Percentiles rank a stretch among this genome's conserved stretches.
These are phyloP conservation scores for Lamproptera curius DNA, from an alignment of 2,888 invertebrate species.

Conservation along the genomic window DNA sequence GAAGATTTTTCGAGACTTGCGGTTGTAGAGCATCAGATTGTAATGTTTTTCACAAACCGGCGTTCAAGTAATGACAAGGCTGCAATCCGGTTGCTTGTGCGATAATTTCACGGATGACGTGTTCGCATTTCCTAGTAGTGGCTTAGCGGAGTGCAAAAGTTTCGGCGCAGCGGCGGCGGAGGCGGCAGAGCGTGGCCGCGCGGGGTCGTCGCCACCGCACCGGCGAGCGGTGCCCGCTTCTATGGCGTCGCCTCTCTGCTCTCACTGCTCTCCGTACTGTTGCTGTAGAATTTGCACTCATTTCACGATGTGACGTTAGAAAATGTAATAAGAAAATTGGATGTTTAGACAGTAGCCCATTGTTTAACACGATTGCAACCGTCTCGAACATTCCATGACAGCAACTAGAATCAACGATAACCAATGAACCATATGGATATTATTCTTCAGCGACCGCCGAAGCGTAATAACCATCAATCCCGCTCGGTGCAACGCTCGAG, in stretches of 20 bases:
- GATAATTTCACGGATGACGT: conserved; percentile 71
- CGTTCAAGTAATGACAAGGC: conserved; percentile 26
- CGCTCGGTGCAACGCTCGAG: neutral
- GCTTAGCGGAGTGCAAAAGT: conserved; percentile 75
- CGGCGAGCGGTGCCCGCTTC: conserved; percentile 25
- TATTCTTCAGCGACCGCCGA: neutral
- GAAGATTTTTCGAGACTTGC: too few species aligned
- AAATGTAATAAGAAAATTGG: too few species aligned
- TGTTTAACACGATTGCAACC: too few species aligned
- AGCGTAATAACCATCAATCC: neutral
- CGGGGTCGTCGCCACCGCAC: conserved; percentile 61
- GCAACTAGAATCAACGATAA: too few species aligned
- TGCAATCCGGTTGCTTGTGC: conserved; percentile 52
- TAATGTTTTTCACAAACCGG: too few species aligned
- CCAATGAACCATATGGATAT: neutral
- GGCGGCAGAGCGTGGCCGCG: conserved; percentile 48
- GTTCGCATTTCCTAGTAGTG: conserved; percentile 61
- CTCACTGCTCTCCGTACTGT: conserved; percentile 14
- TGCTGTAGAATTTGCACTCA: neutral
- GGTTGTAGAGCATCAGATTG: too few species aligned
- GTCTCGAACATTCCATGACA: too few species aligned
- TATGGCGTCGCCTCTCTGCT: conserved; percentile 30
- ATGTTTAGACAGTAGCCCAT: too few species aligned
- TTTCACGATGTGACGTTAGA: neutral
- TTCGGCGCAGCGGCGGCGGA: conserved; percentile 61